A percentile compares a stretch with the other conserved stretches of the same genome.
phyloP scores from a whole-genome alignment of 2,797 vertebrate genomes.

The Lacerta agilis region DNA sequence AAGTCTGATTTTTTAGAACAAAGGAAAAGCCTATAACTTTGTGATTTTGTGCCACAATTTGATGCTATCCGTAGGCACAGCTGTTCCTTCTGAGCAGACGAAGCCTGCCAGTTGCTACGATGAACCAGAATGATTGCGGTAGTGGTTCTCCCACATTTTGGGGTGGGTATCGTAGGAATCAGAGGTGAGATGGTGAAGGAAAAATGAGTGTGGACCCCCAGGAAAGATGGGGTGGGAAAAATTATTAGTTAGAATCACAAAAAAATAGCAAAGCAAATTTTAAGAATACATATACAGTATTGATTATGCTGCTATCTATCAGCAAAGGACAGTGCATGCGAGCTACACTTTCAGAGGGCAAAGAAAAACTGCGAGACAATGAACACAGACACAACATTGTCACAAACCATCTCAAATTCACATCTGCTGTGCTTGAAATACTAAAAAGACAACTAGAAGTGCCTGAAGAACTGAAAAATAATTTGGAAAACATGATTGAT shows the following conservation, averaged over 20 bases:
- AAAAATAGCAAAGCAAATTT: neutral
- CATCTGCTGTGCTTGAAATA: neutral
- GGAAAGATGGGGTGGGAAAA: neutral
- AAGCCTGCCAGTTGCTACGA: no score
- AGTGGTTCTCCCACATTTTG: no score
- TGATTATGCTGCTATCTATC: neutral
- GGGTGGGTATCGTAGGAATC: neutral
- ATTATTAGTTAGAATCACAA: neutral
- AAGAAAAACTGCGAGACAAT: neutral
- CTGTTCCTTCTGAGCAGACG: no score
- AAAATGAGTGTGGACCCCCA: neutral
- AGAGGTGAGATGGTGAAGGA: neutral
- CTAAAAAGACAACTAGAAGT: no score
- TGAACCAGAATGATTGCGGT: no score
- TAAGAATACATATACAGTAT: neutral
- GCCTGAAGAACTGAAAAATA: neutral
- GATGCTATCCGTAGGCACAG: no score
- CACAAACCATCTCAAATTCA: neutral
- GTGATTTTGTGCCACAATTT: no score
- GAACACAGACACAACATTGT: neutral
- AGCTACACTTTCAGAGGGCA: neutral
- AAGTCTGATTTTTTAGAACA: no score
- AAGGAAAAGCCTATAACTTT: no score
- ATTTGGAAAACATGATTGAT: neutral
- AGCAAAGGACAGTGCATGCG: neutral